phyloP scores from a whole-genome alignment of 2,797 vertebrate species.

The Xiphophorus birchmanni region DNA sequence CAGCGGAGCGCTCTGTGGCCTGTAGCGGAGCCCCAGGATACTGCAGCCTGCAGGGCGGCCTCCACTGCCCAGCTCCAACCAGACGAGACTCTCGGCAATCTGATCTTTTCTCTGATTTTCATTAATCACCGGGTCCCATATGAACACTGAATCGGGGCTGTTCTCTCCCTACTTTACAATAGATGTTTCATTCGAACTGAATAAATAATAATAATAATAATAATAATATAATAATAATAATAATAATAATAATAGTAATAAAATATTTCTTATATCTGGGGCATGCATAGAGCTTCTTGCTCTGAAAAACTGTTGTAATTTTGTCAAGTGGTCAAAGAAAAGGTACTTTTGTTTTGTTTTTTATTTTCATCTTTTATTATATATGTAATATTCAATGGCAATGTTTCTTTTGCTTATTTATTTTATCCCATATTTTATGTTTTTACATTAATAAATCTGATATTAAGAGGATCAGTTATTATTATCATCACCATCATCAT shows the following conservation, averaged over 20 bases:
- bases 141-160: too few relatives aligned
- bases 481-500: neutral
- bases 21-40: conserved; percentile 60
- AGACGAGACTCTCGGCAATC: conserved; percentile 20
- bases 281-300: neutral
- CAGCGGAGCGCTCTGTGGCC: conserved; percentile 51
- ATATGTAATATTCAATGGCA: neutral
- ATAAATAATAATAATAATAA: neutral
- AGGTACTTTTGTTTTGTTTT: neutral
- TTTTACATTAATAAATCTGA: neutral
- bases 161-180: neutral
- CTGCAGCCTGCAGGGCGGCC: conserved; percentile 67
- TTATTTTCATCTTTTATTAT: neutral
- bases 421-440: neutral
- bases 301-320: neutral
- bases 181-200: neutral
- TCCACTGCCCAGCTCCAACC: conserved; percentile 40
- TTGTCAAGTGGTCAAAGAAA: neutral
- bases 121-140: neutral
- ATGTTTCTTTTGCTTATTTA: neutral
- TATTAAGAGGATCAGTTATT: neutral
- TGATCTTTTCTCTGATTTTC: conserved; percentile 11
- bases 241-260: neutral
- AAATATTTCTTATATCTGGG: neutral
- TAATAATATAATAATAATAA: too few relatives aligned